phyloP scores from a whole-genome alignment of 2,888 invertebrate genomes.

The Drosophila siamana region DNA sequence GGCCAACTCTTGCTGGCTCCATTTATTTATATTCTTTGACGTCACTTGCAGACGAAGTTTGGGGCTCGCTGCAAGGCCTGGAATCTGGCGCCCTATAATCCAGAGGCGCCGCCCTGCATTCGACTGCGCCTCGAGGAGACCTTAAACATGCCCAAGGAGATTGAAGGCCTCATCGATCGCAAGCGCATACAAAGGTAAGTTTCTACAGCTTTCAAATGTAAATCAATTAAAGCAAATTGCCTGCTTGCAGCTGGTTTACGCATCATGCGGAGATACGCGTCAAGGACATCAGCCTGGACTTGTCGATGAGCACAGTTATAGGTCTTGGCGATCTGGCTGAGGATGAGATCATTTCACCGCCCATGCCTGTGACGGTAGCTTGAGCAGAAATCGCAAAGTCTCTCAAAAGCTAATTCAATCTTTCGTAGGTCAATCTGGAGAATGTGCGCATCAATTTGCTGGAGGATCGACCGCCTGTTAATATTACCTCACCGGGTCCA shows the following conservation, averaged over 20 bases:
- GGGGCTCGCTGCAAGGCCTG: constrained; percentile 93
- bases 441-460: constrained; percentile 91
- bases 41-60: constrained; percentile 90
- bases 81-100: constrained; percentile 88
- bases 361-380: constrained; percentile 92
- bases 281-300: constrained; percentile 88
- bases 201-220: background rate
- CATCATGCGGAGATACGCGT: constrained; percentile 88
- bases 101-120: constrained; percentile 87
- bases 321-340: constrained; percentile 94
- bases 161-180: constrained; percentile 78
- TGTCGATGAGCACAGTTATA: constrained; percentile 93
- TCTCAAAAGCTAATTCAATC: background rate
- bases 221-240: background rate
- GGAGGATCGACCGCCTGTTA: constrained; percentile 93
- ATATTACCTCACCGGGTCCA: constrained; percentile 93
- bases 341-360: constrained; percentile 92
- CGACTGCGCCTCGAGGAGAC: constrained; percentile 88
- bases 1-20: constrained; percentile 2
- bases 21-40: constrained; percentile 21
- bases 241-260: constrained; percentile 80
- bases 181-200: constrained; percentile 84
- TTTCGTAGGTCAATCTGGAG: constrained; percentile 89
- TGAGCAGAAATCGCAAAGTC: background rate
- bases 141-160: constrained; percentile 85